These are phyloP conservation scores for Microcebus ravelobensis DNA, from an alignment of 2,113 vertebrate species.

Conservation along the genomic window DNA sequence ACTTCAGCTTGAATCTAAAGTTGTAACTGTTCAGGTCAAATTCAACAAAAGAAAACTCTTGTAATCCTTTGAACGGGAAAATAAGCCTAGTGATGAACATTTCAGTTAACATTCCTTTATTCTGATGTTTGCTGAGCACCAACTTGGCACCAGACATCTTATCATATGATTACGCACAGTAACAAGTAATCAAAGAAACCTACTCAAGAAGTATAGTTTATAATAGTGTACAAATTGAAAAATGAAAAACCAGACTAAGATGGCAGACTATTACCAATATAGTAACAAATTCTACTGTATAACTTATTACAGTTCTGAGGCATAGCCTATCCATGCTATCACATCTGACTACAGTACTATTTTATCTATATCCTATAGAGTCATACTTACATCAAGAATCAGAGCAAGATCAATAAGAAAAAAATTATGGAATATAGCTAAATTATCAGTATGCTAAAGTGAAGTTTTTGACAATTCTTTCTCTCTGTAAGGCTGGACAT, in stretches of 20 bases:
- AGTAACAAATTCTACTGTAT: background rate
- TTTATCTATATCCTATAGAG: background rate
- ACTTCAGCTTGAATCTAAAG: background rate
- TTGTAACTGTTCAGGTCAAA: background rate
- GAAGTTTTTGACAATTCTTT: background rate
- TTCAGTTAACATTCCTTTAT: background rate
- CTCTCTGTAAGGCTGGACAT: background rate
- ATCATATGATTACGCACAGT: background rate
- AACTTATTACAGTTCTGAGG: background rate
- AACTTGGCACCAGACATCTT: background rate
- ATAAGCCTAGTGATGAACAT: background rate
- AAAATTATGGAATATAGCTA: background rate
- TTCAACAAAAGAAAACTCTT: background rate
- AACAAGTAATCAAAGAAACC: slow-evolving; percentile 25
- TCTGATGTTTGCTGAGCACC: background rate
- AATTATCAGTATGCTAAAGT: background rate
- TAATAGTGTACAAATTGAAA: slow-evolving; percentile 7
- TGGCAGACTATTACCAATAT: background rate
- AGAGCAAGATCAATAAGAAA: slow-evolving; percentile 27
- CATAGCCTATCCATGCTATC: background rate
- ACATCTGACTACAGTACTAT: background rate
- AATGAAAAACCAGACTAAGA: background rate
- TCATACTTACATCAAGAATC: slow-evolving; percentile 24
- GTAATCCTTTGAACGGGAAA: background rate
- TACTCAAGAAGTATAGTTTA: background rate